These are phyloP conservation scores for Dynastes hyllus DNA, from an alignment of 2,888 invertebrate species.

Conservation along the genomic window DNA sequence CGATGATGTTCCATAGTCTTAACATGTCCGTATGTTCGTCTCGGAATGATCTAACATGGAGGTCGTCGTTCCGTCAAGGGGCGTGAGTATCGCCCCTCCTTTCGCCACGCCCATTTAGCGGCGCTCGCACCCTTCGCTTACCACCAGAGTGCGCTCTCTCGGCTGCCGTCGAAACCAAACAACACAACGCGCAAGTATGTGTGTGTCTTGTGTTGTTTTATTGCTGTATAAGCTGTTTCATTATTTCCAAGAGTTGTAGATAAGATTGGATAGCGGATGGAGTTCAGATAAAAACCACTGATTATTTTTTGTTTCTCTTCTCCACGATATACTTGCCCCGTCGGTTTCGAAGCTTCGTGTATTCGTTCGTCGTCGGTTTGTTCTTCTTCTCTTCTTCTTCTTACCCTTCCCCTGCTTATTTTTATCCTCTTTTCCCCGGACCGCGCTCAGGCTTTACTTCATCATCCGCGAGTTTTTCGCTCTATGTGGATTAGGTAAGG, in stretches of 20 bases:
- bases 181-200: conserved; percentile 25
- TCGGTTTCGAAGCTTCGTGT: conserved; percentile 16
- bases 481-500: background rate
- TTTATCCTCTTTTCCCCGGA: background rate
- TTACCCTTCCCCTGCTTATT: background rate
- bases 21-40: conserved; percentile 63
- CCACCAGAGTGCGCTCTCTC: conserved; percentile 68
- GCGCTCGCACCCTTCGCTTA: conserved; percentile 56
- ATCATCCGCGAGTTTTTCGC: background rate
- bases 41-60: conserved; percentile 70
- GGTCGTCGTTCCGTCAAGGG: conserved; percentile 64
- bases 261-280: conserved; percentile 66
- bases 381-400: conserved; percentile 11
- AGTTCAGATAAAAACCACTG: conserved; percentile 63
- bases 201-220: conserved; percentile 64
- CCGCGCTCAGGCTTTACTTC: background rate
- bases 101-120: conserved; percentile 61
- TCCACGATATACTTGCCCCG: conserved; percentile 4
- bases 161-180: conserved; percentile 62
- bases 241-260: conserved; percentile 67
- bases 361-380: background rate
- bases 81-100: conserved; percentile 66
- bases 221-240: conserved; percentile 68
- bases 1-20: conserved; percentile 66
- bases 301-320: conserved; percentile 56